A percentile compares a stretch with the other conserved stretches of the same genome.
Evolutionary conservation across 1,140 invertebrate species (phyloP).

Genomic region (Sminthurinus signatus): DNA sequence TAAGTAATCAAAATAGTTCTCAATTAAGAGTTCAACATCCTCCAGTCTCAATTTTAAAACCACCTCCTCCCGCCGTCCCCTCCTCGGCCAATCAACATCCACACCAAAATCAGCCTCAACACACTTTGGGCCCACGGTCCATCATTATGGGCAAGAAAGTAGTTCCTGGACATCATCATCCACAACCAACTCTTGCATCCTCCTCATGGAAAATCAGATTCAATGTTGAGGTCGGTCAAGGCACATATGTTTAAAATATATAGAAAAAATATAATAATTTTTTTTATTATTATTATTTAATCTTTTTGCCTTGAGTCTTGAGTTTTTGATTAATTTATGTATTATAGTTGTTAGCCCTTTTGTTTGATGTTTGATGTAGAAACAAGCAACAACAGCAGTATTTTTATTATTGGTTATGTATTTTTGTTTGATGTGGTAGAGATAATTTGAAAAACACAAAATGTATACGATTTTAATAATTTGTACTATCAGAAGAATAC

Average conservation of each 20-base stretch:
- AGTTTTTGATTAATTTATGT: not conserved
- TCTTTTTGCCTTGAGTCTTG: too few species aligned
- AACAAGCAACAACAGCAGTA: too few species aligned
- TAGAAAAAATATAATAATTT: too few species aligned
- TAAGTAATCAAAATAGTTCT: slow-evolving; percentile 1
- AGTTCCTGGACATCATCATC: slow-evolving; percentile 8
- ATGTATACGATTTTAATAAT: too few species aligned
- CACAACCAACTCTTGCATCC: slow-evolving; percentile 14
- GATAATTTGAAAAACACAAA: too few species aligned
- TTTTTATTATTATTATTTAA: too few species aligned
- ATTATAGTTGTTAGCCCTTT: not conserved
- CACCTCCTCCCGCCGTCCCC: slow-evolving; percentile 27
- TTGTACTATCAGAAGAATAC: too few species aligned
- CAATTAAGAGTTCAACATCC: slow-evolving; percentile 17
- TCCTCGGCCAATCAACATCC: not conserved
- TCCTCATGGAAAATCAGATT: slow-evolving; percentile 39
- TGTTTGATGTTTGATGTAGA: too few species aligned
- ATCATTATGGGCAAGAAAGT: not conserved
- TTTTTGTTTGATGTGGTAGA: too few species aligned
- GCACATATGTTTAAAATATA: slow-evolving; percentile 28
- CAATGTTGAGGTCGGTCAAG: slow-evolving; percentile 40
- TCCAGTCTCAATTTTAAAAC: slow-evolving; percentile 37
- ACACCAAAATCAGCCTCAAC: not conserved
- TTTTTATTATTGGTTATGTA: too few species aligned
- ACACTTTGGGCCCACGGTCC: not conserved